Base-by-base conservation (phyloP, 1,140 invertebrate genomes). In the Caerostris darwini region DNA sequence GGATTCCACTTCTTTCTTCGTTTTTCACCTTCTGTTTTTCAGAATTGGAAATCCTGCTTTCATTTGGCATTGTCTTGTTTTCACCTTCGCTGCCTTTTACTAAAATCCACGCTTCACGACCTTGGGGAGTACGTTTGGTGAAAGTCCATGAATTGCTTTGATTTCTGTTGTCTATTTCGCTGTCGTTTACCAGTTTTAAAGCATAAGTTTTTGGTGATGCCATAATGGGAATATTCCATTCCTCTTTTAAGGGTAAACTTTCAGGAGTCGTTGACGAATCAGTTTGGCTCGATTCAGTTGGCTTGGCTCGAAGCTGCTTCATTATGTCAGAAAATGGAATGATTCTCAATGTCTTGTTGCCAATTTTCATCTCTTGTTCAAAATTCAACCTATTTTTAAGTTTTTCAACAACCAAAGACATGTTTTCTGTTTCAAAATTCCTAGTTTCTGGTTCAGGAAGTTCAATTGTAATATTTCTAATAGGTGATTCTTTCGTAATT, bases 291-390 rank as follows among this genome's bases (percentile, higher is more conserved):
- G 19, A 50, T 57, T 87, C 59, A 2, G 82, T 14, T 3, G 64
- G 71, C 6, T 61, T 82, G 0, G 14, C 50, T 58, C 59, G 17
- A 7, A 92, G 71, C 69, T 94, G 85, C n/a, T 88, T 94, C 92
- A 94, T 94, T 56, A 94, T 19, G 67, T 94, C 64, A 5, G 92
- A 94, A 82, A 94, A 94, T 10, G 92, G 71, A 58, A 94, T 86
- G 6, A 94, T 82, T 64, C 85, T 77, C 64, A 94, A 56, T n/a
- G 85, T 94, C 53, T 88, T 54, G 53, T 94, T 88, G 2, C 86
- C 85, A 8, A 88, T 54, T 89, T 54, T 88, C 71, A 88, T 82
- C 54, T 89, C 71, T 81, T 69, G 61, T 54, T 89, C 86, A 50
- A 10, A 12, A 64, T 83, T n/a, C 3, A 50, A 3, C 3, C 12